phyloP scores from a whole-genome alignment of 2,797 vertebrate species.

The Sebastes matsubarae region DNA sequence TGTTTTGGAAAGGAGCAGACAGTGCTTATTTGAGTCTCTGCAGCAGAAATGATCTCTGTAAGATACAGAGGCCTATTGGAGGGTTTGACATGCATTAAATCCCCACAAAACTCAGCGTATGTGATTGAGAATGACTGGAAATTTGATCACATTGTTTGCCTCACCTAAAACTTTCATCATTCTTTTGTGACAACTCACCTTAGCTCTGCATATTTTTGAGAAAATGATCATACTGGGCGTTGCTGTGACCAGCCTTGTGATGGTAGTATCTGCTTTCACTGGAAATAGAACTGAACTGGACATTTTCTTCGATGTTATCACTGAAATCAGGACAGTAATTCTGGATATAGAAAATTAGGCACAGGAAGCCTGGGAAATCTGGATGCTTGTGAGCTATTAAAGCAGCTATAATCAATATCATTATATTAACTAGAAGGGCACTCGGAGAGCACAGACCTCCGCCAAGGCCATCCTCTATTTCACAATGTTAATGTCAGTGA shows the following conservation, averaged over 20 bases:
- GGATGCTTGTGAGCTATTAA: neutral
- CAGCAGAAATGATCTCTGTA: slow-evolving; percentile 8
- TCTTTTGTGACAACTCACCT: neutral
- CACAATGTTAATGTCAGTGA: neutral
- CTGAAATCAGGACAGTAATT: neutral
- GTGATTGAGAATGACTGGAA: neutral
- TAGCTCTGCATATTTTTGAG: neutral
- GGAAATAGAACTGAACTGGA: slow-evolving; percentile 1
- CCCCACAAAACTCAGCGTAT: neutral
- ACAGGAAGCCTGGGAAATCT: neutral
- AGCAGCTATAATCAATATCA: neutral
- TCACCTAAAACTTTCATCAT: neutral
- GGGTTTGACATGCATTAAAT: neutral
- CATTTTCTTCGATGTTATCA: neutral
- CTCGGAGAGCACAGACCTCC: neutral
- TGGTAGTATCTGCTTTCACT: neutral
- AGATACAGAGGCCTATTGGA: neutral
- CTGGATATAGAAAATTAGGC: neutral
- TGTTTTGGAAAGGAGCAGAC: slow-evolving; percentile 32
- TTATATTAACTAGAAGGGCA: neutral
- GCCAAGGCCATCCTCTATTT: neutral
- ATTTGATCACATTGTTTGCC: neutral
- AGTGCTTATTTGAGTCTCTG: slow-evolving; percentile 30
- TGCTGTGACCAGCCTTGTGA: neutral
- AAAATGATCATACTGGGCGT: neutral